These are phyloP conservation scores for Trypoxylon attenuatum DNA, from an alignment of 2,888 invertebrate species.

Conservation along the genomic window DNA sequence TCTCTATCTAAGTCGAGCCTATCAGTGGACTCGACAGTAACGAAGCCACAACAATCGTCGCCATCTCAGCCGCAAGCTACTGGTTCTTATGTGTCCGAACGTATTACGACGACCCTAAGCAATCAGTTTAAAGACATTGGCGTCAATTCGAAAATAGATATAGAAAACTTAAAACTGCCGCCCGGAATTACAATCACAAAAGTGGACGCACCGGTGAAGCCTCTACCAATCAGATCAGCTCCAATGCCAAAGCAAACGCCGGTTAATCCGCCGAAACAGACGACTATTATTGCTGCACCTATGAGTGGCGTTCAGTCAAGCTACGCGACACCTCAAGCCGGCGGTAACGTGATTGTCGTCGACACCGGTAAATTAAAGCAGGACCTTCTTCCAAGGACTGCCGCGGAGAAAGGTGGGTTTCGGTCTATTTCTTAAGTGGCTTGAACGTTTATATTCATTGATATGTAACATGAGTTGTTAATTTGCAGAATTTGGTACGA, in stretches of 20 bases:
- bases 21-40: too few species aligned
- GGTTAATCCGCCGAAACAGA: slow-evolving; percentile 66
- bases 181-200: slow-evolving; percentile 89
- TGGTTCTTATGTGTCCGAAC: slow-evolving; percentile 35
- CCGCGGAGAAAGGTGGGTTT: slow-evolving; percentile 62
- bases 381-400: slow-evolving; percentile 69
- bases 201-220: slow-evolving; percentile 76
- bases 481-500: background rate
- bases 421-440: background rate
- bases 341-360: slow-evolving; percentile 79
- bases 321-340: slow-evolving; percentile 69
- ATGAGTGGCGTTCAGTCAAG: slow-evolving; percentile 68
- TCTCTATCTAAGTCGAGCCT: too few species aligned
- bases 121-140: slow-evolving; percentile 64
- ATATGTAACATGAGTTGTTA: background rate
- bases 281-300: slow-evolving; percentile 72
- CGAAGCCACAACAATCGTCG: slow-evolving; percentile 45
- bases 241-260: slow-evolving; percentile 67
- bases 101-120: slow-evolving; percentile 58
- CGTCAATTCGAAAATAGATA: slow-evolving; percentile 65
- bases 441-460: background rate
- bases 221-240: slow-evolving; percentile 66
- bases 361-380: slow-evolving; percentile 79
- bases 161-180: slow-evolving; percentile 77
- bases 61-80: slow-evolving; percentile 36